Conservation (phyloP, 2,797 vertebrate species). For the Myiotriccus ornatus region DNA sequence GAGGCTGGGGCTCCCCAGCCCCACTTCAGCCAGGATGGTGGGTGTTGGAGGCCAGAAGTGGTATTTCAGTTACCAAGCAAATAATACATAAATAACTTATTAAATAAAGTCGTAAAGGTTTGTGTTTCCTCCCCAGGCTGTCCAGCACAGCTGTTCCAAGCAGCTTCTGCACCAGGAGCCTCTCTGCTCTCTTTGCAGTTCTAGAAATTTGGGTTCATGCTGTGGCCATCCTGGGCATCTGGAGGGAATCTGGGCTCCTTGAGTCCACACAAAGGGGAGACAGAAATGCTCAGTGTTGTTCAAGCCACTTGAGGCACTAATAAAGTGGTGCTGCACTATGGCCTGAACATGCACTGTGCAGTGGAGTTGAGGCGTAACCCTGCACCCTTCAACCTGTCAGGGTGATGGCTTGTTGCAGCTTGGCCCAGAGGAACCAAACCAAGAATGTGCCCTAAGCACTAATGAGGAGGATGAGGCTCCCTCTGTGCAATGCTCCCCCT, state of each 20-base stretch:
- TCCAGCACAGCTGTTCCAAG: neutral
- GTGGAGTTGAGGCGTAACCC: accelerated
- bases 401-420: accelerated
- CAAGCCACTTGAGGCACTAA: neutral
- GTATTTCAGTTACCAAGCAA: neutral
- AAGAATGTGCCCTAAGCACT: neutral
- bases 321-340: accelerated
- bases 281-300: neutral
- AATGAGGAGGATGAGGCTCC: neutral
- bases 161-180: neutral
- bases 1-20: neutral
- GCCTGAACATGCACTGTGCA: accelerated
- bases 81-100: neutral
- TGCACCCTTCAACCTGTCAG: accelerated
- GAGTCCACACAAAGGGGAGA: neutral
- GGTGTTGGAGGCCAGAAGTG: neutral
- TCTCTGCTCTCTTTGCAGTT: neutral
- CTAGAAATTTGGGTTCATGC: accelerated
- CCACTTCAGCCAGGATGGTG: neutral
- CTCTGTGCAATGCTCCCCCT: neutral
- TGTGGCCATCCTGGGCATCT: neutral
- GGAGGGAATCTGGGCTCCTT: neutral
- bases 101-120: neutral
- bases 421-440: neutral
- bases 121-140: neutral